Evolutionary conservation across 1,140 invertebrate species (phyloP).

Genomic region (Streblospio benedicti): DNA sequence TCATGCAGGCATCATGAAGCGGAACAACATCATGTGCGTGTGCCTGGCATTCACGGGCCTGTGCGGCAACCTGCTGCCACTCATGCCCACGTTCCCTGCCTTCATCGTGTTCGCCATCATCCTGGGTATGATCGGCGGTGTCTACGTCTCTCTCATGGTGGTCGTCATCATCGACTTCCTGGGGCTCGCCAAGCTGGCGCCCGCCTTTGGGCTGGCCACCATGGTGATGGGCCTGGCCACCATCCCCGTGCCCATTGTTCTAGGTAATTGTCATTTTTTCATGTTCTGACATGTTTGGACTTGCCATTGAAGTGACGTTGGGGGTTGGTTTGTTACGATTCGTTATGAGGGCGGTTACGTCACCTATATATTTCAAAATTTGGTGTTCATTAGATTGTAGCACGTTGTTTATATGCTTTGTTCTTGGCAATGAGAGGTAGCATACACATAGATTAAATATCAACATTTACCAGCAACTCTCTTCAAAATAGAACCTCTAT

Average conservation of each 20-base stretch:
- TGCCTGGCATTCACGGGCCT: neutral
- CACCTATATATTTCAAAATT: no score
- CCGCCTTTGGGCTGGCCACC: neutral
- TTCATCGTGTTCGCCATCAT: neutral
- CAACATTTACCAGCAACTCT: no score
- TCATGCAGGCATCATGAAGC: conserved; percentile 1
- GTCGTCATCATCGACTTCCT: conserved; percentile 4
- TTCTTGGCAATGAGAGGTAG: no score
- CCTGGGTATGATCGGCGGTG: conserved; percentile 3
- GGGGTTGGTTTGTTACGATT: no score
- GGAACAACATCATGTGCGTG: neutral
- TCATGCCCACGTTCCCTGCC: neutral
- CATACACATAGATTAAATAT: no score
- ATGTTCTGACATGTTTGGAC: no score
- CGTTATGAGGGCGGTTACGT: no score
- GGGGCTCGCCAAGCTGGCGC: neutral
- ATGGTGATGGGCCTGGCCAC: neutral
- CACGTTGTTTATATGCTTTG: no score
- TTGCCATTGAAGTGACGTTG: no score
- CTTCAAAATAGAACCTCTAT: no score
- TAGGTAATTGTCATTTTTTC: neutral
- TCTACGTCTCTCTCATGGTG: neutral
- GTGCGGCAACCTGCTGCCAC: neutral
- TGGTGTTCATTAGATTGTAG: no score
- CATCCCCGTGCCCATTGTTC: neutral